Conservation (phyloP, 2,797 vertebrate species). For the Coccyzus lansbergi region DNA sequence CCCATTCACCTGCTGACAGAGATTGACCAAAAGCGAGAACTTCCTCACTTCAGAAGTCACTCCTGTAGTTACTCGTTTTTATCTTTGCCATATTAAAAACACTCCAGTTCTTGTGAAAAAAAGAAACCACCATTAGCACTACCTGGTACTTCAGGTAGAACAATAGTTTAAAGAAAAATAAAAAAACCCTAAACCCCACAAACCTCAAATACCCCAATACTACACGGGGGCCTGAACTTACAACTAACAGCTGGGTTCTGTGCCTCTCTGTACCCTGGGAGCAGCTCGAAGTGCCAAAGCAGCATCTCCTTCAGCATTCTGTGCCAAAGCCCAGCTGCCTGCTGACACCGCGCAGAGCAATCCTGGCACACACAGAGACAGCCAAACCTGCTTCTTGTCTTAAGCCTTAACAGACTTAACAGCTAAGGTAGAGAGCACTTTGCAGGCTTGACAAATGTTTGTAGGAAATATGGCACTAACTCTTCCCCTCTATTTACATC, state of each 20-base stretch:
- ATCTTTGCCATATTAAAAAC: neutral
- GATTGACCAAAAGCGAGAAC: slow-evolving; percentile 9
- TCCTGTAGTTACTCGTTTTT: neutral
- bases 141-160: neutral
- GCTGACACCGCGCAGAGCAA: neutral
- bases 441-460: neutral
- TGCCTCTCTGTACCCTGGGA: neutral
- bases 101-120: neutral
- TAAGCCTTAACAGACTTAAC: neutral
- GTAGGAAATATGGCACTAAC: neutral
- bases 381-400: neutral
- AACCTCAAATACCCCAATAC: neutral
- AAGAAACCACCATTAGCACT: neutral
- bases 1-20: neutral
- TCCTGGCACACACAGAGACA: neutral
- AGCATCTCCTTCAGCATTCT: neutral
- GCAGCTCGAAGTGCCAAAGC: neutral
- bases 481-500: neutral
- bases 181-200: neutral
- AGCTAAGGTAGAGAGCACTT: neutral
- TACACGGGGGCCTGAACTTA: neutral
- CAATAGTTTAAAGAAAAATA: neutral
- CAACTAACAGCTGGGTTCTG: neutral
- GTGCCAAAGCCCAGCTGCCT: neutral
- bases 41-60: neutral